Evolutionary conservation across 2,888 invertebrate species (phyloP).

Genomic region (Clivina fossor): DNA sequence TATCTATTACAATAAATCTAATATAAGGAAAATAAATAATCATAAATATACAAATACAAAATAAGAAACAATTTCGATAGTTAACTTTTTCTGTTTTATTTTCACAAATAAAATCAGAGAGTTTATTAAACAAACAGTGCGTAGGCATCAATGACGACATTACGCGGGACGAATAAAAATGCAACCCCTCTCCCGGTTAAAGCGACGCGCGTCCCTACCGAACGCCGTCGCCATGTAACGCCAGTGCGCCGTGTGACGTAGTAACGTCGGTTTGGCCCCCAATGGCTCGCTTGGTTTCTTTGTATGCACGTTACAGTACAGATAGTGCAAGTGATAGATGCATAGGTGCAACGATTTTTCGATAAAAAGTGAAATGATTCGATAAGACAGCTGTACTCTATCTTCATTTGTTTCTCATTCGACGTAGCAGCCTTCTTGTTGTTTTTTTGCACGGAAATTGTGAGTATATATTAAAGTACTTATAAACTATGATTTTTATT

Average conservation of each 20-base stretch:
- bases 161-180: too few relatives aligned
- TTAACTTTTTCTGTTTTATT: too few relatives aligned
- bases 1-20: too few relatives aligned
- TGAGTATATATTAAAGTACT: neutral
- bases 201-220: too few relatives aligned
- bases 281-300: neutral
- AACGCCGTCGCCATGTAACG: constrained; percentile 8
- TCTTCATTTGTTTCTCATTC: neutral
- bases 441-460: neutral
- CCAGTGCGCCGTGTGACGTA: constrained; percentile 14
- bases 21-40: too few relatives aligned
- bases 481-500: neutral
- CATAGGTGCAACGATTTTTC: neutral
- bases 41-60: too few relatives aligned
- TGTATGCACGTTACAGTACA: neutral
- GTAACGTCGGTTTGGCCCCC: constrained; percentile 4
- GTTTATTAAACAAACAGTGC: too few relatives aligned
- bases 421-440: too few relatives aligned
- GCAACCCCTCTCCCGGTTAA: neutral
- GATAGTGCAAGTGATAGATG: constrained; percentile 1
- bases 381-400: neutral
- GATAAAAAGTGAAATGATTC: neutral
- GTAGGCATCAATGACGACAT: too few relatives aligned
- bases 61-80: too few relatives aligned
- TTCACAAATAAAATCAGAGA: too few relatives aligned